Conservation (phyloP, 2,888 invertebrate species). For the Sthenelais limicola region DNA sequence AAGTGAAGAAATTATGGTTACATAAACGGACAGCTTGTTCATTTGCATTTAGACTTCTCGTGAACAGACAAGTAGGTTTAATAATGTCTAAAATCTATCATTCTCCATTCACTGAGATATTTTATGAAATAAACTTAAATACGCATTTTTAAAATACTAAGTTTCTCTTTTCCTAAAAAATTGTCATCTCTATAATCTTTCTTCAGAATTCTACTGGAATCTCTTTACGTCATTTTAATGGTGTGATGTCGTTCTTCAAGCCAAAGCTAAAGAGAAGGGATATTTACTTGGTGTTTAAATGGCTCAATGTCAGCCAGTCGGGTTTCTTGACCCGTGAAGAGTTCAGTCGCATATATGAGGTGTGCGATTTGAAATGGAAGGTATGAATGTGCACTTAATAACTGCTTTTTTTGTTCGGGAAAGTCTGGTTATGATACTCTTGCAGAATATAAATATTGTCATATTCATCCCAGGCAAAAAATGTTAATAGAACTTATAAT, state of each 20-base stretch:
- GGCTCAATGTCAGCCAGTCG: constrained; percentile 80
- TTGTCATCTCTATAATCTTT: no score
- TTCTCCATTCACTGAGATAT: no score
- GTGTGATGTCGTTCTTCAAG: constrained; percentile 84
- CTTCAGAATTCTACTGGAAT: constrained; percentile 77
- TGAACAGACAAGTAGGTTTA: constrained; percentile 78
- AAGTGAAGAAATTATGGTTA: constrained; percentile 85
- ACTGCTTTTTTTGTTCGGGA: no score
- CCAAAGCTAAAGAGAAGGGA: constrained; percentile 82
- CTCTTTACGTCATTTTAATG: constrained; percentile 83
- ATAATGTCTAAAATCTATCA: no score
- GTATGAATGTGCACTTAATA: constrained; percentile 58
- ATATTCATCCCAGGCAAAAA: no score
- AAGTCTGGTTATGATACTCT: no score
- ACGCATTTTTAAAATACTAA: background rate
- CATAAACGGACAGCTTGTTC: constrained; percentile 87
- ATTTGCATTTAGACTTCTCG: constrained; percentile 85
- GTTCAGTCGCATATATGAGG: constrained; percentile 83
- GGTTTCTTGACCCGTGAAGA: constrained; percentile 82
- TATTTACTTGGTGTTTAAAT: constrained; percentile 85
- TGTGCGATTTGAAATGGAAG: constrained; percentile 83
- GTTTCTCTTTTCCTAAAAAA: no score
- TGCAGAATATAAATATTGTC: no score
- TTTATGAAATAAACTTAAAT: background rate
- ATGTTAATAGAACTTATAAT: no score